These are phyloP conservation scores for Antitype chi DNA, from an alignment of 2,888 invertebrate genomes.

Conservation along the genomic window DNA sequence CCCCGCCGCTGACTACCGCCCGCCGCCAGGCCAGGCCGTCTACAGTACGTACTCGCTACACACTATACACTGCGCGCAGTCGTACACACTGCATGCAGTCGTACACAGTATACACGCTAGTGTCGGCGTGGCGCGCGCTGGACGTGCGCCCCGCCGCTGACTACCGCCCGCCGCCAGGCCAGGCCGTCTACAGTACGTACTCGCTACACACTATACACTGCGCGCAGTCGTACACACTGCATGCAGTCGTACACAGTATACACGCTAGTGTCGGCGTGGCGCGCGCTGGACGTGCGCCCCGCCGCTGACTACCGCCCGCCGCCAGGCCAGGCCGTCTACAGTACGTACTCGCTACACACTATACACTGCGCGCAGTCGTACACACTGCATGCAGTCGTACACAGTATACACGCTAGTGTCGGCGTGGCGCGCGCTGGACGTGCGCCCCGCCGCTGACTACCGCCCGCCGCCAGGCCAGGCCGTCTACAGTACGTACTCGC, in stretches of 20 bases:
- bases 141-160: conserved; percentile 89
- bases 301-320: conserved; percentile 84
- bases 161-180: conserved; percentile 86
- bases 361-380: not conserved
- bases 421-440: conserved; percentile 96
- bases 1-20: too few relatives aligned
- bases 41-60: too few relatives aligned
- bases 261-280: conserved; percentile 94
- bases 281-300: conserved; percentile 93
- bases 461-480: conserved; percentile 87
- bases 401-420: conserved; percentile 89
- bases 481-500: conserved; percentile 80
- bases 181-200: conserved; percentile 84
- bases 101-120: too few relatives aligned
- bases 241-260: too few relatives aligned
- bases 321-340: conserved; percentile 85
- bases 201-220: not conserved
- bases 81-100: too few relatives aligned
- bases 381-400: not conserved
- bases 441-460: conserved; percentile 86
- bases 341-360: conserved; percentile 70
- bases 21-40: too few relatives aligned
- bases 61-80: not conserved
- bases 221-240: too few relatives aligned
- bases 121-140: conserved; percentile 95